Evolutionary conservation across 1,140 invertebrate genomes (phyloP).

Genomic region (Drosophila tani): DNA sequence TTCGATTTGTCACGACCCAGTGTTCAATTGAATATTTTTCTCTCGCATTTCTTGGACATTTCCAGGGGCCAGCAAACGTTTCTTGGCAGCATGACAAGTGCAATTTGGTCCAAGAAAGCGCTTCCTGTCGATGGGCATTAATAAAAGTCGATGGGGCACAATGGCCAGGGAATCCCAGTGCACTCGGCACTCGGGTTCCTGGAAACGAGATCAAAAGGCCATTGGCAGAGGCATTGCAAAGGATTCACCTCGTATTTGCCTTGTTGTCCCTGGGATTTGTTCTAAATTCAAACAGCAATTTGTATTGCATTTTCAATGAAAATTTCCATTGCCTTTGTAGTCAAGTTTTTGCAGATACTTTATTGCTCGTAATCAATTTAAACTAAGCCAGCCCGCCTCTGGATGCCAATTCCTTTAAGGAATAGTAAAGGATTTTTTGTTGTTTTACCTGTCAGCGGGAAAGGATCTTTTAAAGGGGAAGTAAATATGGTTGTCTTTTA

Average conservation of each 20-base stretch:
- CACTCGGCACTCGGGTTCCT: conserved; percentile 1
- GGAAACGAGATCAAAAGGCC: conserved; percentile 28
- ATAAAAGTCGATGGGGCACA: conserved; percentile 45
- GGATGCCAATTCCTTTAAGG: neutral
- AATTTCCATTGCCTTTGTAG: conserved; percentile 21
- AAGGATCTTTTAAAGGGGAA: neutral
- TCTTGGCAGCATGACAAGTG: conserved; percentile 70
- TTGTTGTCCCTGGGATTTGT: conserved; percentile 23
- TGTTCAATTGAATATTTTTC: conserved; percentile 30
- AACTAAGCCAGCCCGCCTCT: neutral
- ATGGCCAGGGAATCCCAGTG: conserved; percentile 14
- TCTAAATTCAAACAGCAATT: conserved; percentile 21
- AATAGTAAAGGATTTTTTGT: no score
- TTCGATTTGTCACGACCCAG: conserved; percentile 39
- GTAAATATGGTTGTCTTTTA: neutral
- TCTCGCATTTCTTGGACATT: conserved; percentile 5
- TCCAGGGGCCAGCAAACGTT: neutral
- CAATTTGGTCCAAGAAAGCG: conserved; percentile 69
- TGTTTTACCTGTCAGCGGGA: neutral
- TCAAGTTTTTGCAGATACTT: conserved; percentile 16
- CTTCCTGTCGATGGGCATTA: conserved; percentile 65
- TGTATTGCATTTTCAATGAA: conserved; percentile 32
- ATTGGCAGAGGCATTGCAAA: neutral
- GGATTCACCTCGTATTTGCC: conserved; percentile 9
- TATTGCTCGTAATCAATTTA: conserved; percentile 29